Evolutionary conservation across 1,140 invertebrate species (phyloP).

Genomic region (Berghia stephanieae): DNA sequence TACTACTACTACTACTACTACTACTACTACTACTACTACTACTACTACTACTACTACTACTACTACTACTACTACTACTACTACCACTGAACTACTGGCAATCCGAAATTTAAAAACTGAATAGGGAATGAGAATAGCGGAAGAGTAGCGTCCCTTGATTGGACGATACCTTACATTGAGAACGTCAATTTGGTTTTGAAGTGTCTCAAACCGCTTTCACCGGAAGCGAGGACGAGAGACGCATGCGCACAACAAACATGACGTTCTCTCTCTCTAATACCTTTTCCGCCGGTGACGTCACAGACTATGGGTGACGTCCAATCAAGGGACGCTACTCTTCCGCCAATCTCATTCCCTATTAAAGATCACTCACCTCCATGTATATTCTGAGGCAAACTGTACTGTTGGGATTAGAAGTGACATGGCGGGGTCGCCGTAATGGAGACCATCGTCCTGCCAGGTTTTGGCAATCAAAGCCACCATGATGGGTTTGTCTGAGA

Average conservation of each 20-base stretch:
- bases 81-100: background rate
- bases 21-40: constrained; percentile 7
- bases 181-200: too few species aligned
- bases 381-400: constrained; percentile 21
- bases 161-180: too few species aligned
- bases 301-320: too few species aligned
- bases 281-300: too few species aligned
- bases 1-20: constrained; percentile 24
- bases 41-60: constrained; percentile 4
- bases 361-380: constrained; percentile 15
- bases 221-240: too few species aligned
- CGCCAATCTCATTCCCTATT: background rate
- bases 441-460: background rate
- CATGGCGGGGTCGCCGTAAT: constrained; percentile 26
- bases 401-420: background rate
- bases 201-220: too few species aligned
- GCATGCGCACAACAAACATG: too few species aligned
- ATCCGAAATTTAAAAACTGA: too few species aligned
- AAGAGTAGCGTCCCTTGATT: too few species aligned
- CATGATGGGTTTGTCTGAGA: constrained; percentile 19
- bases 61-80: background rate
- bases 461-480: constrained; percentile 19
- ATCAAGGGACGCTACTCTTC: background rate
- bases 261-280: too few species aligned
- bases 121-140: too few species aligned